These are phyloP conservation scores for Fissipunctia ypsillon DNA, from an alignment of 2,888 invertebrate genomes.

Conservation along the genomic window DNA sequence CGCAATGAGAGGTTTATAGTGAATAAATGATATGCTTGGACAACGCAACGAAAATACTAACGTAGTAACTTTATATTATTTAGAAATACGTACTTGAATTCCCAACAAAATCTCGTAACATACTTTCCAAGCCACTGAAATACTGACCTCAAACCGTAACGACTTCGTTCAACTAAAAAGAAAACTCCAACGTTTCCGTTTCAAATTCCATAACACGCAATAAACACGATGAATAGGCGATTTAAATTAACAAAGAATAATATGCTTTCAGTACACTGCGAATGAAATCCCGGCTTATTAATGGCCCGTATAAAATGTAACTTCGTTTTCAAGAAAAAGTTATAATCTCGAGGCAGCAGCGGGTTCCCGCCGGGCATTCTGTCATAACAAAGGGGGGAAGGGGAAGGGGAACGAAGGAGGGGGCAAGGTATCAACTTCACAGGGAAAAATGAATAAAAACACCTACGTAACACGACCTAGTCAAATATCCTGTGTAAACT, in stretches of 20 bases:
- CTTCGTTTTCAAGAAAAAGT: slow-evolving; percentile 74
- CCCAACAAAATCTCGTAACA: slow-evolving; percentile 1
- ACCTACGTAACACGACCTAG: slow-evolving; percentile 69
- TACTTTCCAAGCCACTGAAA: slow-evolving; percentile 15
- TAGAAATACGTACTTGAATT: slow-evolving; percentile 10
- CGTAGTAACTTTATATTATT: background rate
- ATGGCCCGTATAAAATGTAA: slow-evolving; percentile 71
- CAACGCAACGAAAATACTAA: background rate
- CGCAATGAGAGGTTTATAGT: background rate
- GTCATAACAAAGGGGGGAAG: slow-evolving; percentile 70
- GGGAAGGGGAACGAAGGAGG: background rate
- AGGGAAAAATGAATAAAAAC: slow-evolving; percentile 74
- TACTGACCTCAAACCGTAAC: slow-evolving; percentile 7
- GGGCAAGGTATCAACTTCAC: slow-evolving; percentile 61
- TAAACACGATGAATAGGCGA: slow-evolving; percentile 61
- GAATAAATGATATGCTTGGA: background rate
- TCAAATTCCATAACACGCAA: slow-evolving; percentile 56
- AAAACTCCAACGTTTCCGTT: slow-evolving; percentile 46
- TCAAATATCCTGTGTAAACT: slow-evolving; percentile 70
- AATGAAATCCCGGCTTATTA: slow-evolving; percentile 69
- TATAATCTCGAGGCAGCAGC: slow-evolving; percentile 71
- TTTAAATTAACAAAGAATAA: slow-evolving; percentile 61
- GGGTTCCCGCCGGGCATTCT: slow-evolving; percentile 70
- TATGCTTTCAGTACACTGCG: slow-evolving; percentile 59
- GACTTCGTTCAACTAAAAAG: slow-evolving; percentile 24